Conservation (phyloP, 2,888 invertebrate species). For the Lepidochrysops patricia region DNA sequence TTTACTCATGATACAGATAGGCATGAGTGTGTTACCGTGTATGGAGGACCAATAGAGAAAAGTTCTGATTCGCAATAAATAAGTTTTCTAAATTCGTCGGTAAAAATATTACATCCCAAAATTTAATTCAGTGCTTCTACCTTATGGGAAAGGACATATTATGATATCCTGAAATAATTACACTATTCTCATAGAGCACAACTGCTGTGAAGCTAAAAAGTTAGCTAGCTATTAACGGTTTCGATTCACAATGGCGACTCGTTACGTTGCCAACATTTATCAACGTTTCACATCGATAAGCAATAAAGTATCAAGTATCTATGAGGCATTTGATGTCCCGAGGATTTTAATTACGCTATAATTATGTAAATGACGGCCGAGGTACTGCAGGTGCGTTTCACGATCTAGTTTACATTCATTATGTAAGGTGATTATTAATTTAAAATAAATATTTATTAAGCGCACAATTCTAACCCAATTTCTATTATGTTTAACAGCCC, state of each 20-base stretch:
- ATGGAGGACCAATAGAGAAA: no score
- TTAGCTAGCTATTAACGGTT: no score
- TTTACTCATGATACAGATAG: no score
- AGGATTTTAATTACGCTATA: slow-evolving; percentile 9
- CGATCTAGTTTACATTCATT: neutral
- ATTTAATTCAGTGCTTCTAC: no score
- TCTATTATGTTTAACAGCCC: neutral
- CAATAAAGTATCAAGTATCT: neutral
- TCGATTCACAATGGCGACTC: neutral
- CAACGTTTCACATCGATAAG: neutral
- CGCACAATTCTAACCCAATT: neutral
- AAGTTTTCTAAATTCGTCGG: no score
- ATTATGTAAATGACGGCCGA: slow-evolving; percentile 9
- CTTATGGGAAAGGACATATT: no score
- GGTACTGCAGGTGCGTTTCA: slow-evolving; percentile 10
- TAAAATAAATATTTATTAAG: neutral
- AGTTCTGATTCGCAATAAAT: no score
- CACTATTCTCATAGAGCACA: no score
- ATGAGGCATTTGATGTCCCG: slow-evolving; percentile 1
- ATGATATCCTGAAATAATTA: no score
- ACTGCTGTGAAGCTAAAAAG: no score
- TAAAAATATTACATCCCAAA: no score
- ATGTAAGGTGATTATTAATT: neutral
- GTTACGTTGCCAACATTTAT: neutral
- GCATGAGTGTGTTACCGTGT: no score